Evolutionary conservation across 1,140 invertebrate genomes (phyloP).

Genomic region (Tribolium castaneum): DNA sequence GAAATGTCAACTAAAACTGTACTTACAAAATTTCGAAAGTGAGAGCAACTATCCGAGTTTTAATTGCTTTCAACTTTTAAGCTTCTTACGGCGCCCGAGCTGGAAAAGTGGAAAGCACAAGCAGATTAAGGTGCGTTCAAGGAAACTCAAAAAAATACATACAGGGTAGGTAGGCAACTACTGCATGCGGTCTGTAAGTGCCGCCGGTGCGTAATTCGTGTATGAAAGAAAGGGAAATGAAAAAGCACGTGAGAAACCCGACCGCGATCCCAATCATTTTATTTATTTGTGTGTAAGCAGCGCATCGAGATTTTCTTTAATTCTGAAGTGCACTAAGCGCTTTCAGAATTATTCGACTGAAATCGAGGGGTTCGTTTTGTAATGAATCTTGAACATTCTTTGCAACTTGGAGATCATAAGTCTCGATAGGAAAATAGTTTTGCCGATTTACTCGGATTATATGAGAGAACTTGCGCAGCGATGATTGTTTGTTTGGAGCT

Average conservation of each 20-base stretch:
- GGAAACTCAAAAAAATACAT: too few relatives aligned
- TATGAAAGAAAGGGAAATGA: constrained; percentile 1
- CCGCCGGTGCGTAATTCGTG: not conserved
- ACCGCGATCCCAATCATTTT: constrained; percentile 38
- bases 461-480: not conserved
- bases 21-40: not conserved
- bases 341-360: constrained; percentile 41
- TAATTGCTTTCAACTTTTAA: not conserved
- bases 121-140: too few relatives aligned
- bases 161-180: not conserved
- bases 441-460: not conserved
- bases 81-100: not conserved
- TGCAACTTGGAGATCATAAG: constrained; percentile 35
- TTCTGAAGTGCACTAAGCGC: constrained; percentile 36
- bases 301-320: constrained; percentile 42
- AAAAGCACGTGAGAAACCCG: constrained; percentile 37
- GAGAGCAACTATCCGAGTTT: not conserved
- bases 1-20: not conserved
- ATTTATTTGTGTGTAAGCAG: constrained; percentile 33
- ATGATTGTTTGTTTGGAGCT: not conserved
- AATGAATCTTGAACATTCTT: constrained; percentile 42
- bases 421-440: constrained; percentile 17
- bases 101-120: not conserved
- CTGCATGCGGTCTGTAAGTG: not conserved
- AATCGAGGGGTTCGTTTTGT: constrained; percentile 41